phyloP scores from a whole-genome alignment of 23 tunicate species.

The Pegea sp. region DNA sequence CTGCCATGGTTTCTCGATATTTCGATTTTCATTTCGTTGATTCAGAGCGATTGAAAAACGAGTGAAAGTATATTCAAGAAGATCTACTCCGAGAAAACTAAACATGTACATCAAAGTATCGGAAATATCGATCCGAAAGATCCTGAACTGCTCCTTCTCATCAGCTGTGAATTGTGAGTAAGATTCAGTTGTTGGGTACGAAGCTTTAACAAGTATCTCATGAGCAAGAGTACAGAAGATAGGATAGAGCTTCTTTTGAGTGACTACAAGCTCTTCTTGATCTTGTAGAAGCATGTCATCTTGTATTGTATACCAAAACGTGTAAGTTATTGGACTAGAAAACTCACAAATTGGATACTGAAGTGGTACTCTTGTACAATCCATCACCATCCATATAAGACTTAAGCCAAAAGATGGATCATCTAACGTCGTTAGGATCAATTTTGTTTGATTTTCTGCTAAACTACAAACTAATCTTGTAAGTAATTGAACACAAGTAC shows the following conservation, averaged over 20 bases:
- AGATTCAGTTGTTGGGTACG: constrained; percentile 45
- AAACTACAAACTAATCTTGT: constrained; percentile 75
- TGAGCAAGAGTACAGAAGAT: constrained; percentile 37
- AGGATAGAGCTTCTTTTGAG: constrained; percentile 13
- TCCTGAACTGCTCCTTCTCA: constrained; percentile 84
- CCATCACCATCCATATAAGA: constrained; percentile 37
- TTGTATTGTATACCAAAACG: constrained; percentile 94
- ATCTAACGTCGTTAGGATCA: constrained; percentile 33
- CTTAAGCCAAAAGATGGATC: constrained; percentile 52
- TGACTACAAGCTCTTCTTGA: not conserved
- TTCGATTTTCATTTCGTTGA: not conserved
- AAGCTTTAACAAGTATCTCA: constrained; percentile 28
- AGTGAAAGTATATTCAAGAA: constrained; percentile 33
- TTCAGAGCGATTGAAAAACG: constrained; percentile 10
- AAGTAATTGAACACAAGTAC: constrained; percentile 34
- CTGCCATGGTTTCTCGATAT: constrained; percentile 35
- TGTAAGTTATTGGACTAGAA: constrained; percentile 77
- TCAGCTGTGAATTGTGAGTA: constrained; percentile 51
- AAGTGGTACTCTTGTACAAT: constrained; percentile 32
- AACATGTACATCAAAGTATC: constrained; percentile 83
- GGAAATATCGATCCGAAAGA: constrained; percentile 84
- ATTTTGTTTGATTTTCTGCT: constrained; percentile 81
- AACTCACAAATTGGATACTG: constrained; percentile 89
- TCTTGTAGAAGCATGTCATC: constrained; percentile 44
- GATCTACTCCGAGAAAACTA: constrained; percentile 31